A percentile compares a stretch with the other conserved stretches of the same genome.
Evolutionary conservation across 2,888 invertebrate species (phyloP).

Genomic region (Papilio gigon): DNA sequence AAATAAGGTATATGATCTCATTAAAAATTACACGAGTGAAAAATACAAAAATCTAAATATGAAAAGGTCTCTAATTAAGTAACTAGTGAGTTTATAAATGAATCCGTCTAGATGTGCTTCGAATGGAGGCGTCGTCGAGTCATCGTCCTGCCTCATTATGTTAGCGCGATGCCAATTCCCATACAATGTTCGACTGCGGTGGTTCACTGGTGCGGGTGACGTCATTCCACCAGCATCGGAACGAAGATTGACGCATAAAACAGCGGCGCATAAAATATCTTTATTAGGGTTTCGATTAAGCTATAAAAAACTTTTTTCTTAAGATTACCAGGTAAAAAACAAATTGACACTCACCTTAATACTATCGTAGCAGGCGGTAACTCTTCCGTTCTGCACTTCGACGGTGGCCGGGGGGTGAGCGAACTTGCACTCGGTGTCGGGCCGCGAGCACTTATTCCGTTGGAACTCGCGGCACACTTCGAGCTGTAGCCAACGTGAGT

Average conservation of each 20-base stretch:
- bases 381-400: slow-evolving; percentile 99
- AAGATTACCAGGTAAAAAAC: not conserved
- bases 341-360: slow-evolving; percentile 93
- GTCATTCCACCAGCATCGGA: slow-evolving; percentile 77
- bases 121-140: slow-evolving; percentile 55
- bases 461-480: slow-evolving; percentile 99
- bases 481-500: slow-evolving; percentile 99
- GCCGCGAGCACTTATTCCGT: slow-evolving; percentile 99
- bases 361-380: slow-evolving; percentile 99
- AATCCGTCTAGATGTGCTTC: slow-evolving; percentile 36
- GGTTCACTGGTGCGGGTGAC: slow-evolving; percentile 67
- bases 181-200: slow-evolving; percentile 69
- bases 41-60: slow-evolving; percentile 38
- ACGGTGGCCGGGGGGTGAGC: slow-evolving; percentile 99
- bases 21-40: slow-evolving; percentile 36
- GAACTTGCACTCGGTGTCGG: slow-evolving; percentile 99
- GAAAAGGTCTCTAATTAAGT: slow-evolving; percentile 40
- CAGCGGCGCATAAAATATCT: slow-evolving; percentile 72
- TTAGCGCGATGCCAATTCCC: slow-evolving; percentile 71
- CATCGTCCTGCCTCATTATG: slow-evolving; percentile 71
- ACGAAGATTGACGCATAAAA: slow-evolving; percentile 77
- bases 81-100: slow-evolving; percentile 43
- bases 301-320: slow-evolving; percentile 5
- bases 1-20: slow-evolving; percentile 29
- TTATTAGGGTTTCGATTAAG: slow-evolving; percentile 53